phyloP scores from a whole-genome alignment of 2,797 vertebrate species.

The Molothrus aeneus region DNA sequence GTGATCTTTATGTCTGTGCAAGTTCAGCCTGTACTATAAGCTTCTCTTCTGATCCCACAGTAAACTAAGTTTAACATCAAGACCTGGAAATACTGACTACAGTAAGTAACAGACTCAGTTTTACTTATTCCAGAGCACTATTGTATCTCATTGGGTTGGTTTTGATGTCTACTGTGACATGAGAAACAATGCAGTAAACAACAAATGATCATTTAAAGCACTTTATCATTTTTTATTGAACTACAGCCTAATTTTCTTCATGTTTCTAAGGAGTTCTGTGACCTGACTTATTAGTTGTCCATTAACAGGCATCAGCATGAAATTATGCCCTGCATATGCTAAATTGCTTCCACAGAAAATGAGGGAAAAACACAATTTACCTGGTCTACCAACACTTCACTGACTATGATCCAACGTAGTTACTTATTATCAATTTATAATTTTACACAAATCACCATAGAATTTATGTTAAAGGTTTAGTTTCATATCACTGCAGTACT shows the following conservation, averaged over 20 bases:
- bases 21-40: conserved; percentile 24
- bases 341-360: conserved; percentile 7
- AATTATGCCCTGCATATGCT: background rate
- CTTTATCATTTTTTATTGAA: conserved; percentile 71
- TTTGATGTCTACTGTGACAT: conserved; percentile 22
- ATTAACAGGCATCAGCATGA: background rate
- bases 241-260: conserved; percentile 24
- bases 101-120: conserved; percentile 40
- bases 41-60: conserved; percentile 4
- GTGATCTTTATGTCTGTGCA: conserved; percentile 18
- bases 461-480: conserved; percentile 21
- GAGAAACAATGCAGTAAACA: conserved; percentile 38
- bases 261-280: conserved; percentile 23
- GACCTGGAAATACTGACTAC: conserved; percentile 20
- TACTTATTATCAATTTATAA: background rate
- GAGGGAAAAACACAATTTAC: background rate
- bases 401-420: background rate
- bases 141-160: background rate
- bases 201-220: conserved; percentile 65
- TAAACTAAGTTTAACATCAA: conserved; percentile 41
- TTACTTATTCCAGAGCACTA: conserved; percentile 30
- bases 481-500: background rate
- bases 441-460: background rate
- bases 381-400: background rate
- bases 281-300: background rate